Conservation (phyloP, 1,140 invertebrate genomes). For the Drosophila setifemur region DNA sequence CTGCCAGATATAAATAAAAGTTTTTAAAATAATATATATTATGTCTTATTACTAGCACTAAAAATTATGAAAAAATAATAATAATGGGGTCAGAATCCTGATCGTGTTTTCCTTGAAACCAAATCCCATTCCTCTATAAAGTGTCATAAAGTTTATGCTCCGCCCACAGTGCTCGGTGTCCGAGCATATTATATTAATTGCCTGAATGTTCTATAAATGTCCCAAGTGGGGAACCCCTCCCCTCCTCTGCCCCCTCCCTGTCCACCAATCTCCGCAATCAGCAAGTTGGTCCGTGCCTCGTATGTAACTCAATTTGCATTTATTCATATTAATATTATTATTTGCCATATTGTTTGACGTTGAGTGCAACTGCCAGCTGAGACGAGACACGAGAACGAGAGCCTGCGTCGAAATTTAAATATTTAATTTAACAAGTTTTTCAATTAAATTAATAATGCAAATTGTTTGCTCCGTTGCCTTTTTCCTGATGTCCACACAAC, state of each 20-base stretch:
- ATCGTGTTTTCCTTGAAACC: slow-evolving; percentile 16
- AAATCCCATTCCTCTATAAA: neutral
- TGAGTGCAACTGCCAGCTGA: slow-evolving; percentile 6
- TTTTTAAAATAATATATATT: too few relatives aligned
- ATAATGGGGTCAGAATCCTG: neutral
- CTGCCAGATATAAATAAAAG: too few relatives aligned
- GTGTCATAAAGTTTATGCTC: slow-evolving; percentile 18
- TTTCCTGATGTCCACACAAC: slow-evolving; percentile 2
- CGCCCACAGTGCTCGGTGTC: slow-evolving; percentile 23
- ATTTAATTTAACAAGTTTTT: slow-evolving; percentile 76
- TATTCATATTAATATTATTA: slow-evolving; percentile 64
- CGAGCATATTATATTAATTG: slow-evolving; percentile 41
- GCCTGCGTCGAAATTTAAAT: slow-evolving; percentile 61
- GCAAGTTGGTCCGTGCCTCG: neutral
- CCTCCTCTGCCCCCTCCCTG: too few relatives aligned
- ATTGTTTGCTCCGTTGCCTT: slow-evolving; percentile 40
- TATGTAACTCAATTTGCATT: slow-evolving; percentile 65
- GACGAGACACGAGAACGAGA: slow-evolving; percentile 7
- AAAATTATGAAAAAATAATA: too few relatives aligned
- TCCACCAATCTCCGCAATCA: neutral
- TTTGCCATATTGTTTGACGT: slow-evolving; percentile 56
- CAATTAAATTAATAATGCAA: slow-evolving; percentile 74
- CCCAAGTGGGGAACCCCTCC: slow-evolving; percentile 17
- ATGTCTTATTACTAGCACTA: too few relatives aligned
- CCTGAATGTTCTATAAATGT: slow-evolving; percentile 39